Percentiles rank a stretch among this genome's conserved stretches.
These are phyloP conservation scores for Solenopsis invicta DNA, from an alignment of 1,140 invertebrate genomes.

Conservation along the genomic window DNA sequence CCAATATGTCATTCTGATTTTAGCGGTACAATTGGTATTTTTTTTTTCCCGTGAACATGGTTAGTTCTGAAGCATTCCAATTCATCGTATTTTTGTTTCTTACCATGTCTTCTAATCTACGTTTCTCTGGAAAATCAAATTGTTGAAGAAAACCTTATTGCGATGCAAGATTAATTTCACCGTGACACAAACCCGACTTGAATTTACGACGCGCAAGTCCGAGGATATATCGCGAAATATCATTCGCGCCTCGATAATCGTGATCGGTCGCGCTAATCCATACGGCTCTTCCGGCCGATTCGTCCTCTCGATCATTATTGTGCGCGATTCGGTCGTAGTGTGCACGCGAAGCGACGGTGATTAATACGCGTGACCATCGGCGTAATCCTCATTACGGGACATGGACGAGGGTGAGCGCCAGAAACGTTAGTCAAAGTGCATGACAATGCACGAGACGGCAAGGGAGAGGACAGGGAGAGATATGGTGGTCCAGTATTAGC, in stretches of 20 bases:
- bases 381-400: slow-evolving; percentile 56
- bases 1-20: background rate
- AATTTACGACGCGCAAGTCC: slow-evolving; percentile 16
- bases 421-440: slow-evolving; percentile 64
- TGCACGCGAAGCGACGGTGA: slow-evolving; percentile 32
- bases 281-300: slow-evolving; percentile 42
- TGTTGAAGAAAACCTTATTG: slow-evolving; percentile 14
- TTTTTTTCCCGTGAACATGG: too few species aligned
- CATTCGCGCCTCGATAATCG: slow-evolving; percentile 26
- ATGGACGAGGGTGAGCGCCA: slow-evolving; percentile 13
- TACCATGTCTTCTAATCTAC: too few species aligned
- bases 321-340: background rate
- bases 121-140: background rate
- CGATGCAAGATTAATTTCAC: background rate
- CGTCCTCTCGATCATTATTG: slow-evolving; percentile 58
- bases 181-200: background rate
- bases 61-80: too few species aligned
- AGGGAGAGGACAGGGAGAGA: slow-evolving; percentile 45
- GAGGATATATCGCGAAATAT: slow-evolving; percentile 28
- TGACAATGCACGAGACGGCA: slow-evolving; percentile 46
- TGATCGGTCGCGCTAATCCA: slow-evolving; percentile 36
- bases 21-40: background rate
- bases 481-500: slow-evolving; percentile 44
- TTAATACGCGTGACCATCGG: slow-evolving; percentile 53
- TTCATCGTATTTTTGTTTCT: background rate